Conservation (phyloP, 1,140 invertebrate species). For the Drosophila cardini region DNA sequence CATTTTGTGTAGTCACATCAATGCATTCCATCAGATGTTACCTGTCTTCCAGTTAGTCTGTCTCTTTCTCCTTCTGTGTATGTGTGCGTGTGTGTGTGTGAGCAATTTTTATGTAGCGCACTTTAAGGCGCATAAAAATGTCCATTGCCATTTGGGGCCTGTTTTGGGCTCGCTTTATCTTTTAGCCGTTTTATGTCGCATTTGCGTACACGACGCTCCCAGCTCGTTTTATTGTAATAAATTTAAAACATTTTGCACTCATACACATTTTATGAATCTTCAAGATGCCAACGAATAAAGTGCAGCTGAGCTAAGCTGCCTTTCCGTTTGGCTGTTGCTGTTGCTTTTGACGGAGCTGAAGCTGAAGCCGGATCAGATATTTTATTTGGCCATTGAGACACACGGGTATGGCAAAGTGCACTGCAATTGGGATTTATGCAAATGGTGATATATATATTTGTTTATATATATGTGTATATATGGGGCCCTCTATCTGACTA, state of each 20-base stretch:
- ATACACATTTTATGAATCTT: conserved; percentile 82
- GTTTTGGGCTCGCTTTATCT: conserved; percentile 62
- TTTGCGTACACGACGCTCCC: conserved; percentile 62
- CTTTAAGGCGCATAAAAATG: conserved; percentile 80
- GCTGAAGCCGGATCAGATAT: conserved; percentile 55
- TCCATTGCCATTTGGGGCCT: conserved; percentile 58
- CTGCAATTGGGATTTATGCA: conserved; percentile 82
- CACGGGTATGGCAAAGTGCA: conserved; percentile 70
- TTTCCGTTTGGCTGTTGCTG: conserved; percentile 18
- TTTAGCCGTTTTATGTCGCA: conserved; percentile 80
- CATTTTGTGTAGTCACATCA: conserved; percentile 66
- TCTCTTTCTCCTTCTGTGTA: neutral
- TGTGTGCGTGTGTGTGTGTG: neutral
- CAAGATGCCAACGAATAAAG: conserved; percentile 64
- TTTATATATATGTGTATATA: conserved; percentile 16
- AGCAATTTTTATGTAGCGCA: conserved; percentile 68
- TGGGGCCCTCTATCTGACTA: neutral
- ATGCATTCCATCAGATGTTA: conserved; percentile 58
- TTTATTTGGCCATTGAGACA: conserved; percentile 83
- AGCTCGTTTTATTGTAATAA: conserved; percentile 82
- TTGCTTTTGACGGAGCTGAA: conserved; percentile 6
- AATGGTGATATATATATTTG: conserved; percentile 69
- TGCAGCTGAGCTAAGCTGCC: conserved; percentile 70
- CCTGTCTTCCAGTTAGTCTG: neutral
- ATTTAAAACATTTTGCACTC: conserved; percentile 83